These are phyloP conservation scores for Trididemnum clinides DNA, from an alignment of 23 tunicate species.

Conservation along the genomic window DNA sequence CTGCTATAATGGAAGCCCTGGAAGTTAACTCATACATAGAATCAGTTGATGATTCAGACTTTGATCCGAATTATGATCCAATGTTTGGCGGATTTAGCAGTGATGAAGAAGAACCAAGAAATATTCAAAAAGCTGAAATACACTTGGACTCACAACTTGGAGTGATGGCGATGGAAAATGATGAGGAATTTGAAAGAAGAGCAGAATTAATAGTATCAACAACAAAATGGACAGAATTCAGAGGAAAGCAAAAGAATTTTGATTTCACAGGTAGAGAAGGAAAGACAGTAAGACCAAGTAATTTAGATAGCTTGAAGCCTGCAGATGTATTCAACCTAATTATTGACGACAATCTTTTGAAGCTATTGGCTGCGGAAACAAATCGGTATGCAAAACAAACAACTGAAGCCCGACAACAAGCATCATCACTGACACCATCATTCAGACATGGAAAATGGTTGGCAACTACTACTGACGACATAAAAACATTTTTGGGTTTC, in stretches of 20 bases:
- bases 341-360: not conserved
- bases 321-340: not conserved
- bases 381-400: not conserved
- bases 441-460: not conserved
- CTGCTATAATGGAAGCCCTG: not conserved
- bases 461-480: not conserved
- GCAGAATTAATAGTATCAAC: not conserved
- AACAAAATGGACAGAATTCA: not conserved
- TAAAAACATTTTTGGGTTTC: not conserved
- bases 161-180: not conserved
- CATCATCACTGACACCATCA: not conserved
- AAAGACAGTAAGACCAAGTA: not conserved
- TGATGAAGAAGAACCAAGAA: not conserved
- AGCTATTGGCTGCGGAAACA: not conserved
- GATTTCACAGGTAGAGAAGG: not conserved
- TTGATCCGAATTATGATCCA: not conserved
- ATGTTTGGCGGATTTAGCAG: not conserved
- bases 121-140: not conserved
- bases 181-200: not conserved
- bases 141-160: not conserved
- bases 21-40: not conserved
- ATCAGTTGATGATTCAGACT: not conserved
- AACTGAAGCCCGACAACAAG: not conserved
- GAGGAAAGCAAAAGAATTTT: not conserved
- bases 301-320: not conserved